A percentile compares a stretch with the other conserved stretches of the same genome.
These are phyloP conservation scores for Drosophila infuscata DNA, from an alignment of 2,888 invertebrate genomes.

Conservation along the genomic window DNA sequence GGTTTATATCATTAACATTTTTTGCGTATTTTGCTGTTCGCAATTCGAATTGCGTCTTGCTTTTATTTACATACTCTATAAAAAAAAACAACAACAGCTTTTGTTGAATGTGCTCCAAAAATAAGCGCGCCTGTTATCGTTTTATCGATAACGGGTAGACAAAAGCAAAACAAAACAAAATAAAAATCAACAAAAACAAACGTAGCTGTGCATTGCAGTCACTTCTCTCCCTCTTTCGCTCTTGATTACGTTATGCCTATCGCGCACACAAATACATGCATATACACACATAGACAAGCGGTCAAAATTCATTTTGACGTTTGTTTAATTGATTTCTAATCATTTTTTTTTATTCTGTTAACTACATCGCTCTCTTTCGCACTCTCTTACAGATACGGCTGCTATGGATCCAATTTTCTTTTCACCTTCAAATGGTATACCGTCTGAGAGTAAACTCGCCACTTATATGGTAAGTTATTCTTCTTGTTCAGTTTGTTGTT, in stretches of 20 bases:
- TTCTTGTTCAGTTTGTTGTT: constrained; percentile 6
- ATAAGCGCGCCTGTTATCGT: constrained; percentile 63
- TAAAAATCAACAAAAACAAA: constrained; percentile 17
- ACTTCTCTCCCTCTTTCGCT: neutral
- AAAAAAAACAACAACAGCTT: constrained; percentile 34
- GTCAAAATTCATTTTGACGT: constrained; percentile 52
- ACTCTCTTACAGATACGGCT: constrained; percentile 80
- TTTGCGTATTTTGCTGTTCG: constrained; percentile 54
- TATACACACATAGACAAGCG: constrained; percentile 1
- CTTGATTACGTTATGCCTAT: neutral
- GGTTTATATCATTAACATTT: constrained; percentile 44
- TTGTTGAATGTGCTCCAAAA: constrained; percentile 64
- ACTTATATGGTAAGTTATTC: constrained; percentile 90
- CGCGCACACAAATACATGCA: constrained; percentile 6
- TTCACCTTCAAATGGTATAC: constrained; percentile 90
- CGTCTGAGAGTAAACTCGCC: constrained; percentile 93
- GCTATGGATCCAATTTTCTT: constrained; percentile 92
- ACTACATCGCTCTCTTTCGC: constrained; percentile 20
- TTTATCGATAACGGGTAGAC: constrained; percentile 69
- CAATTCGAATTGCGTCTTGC: constrained; percentile 65
- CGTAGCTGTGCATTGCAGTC: constrained; percentile 23
- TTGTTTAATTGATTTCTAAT: constrained; percentile 79
- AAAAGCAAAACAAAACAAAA: constrained; percentile 41
- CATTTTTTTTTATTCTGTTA: constrained; percentile 49
- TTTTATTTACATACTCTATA: constrained; percentile 54